Base-by-base conservation (phyloP, 2,113 vertebrate species). In the Nansenia antarctica region DNA sequence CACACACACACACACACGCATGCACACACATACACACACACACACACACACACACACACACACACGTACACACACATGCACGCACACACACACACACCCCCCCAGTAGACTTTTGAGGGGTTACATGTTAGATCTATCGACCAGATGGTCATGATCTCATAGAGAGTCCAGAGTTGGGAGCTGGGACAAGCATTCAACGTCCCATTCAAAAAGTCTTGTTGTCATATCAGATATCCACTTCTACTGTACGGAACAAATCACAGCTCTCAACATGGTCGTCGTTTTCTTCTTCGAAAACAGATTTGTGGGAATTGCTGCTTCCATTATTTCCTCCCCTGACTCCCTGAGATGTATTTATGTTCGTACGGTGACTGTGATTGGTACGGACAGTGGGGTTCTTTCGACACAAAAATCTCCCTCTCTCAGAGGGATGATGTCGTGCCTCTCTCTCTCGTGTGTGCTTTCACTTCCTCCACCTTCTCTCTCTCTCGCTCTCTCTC, bases 111-210 rank as follows among this genome's bases (percentile, higher is more conserved):
- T 49, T n/a, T n/a, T n/a, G n/a, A n/a, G 45, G 1, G 14, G 45
- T 20, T 49, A 49, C 45, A n/a, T n/a, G 18, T n/a, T n/a, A n/a
- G 45, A 49, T 49, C 45, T 22, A 49, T 70, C 27, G 53, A 58
- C 53, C 55, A 59, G 35, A 26, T 35, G 8, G 45, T 14, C 45
- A 49, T n/a, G 18, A 5, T 8, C 2, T 49, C 6, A n/a, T 20
- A 14, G 9, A n/a, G 15, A 14, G 11, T 49, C 18, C 0, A 7
- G 7, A 1, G n/a, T 49, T 49, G 45, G 18, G 5, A 14, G 45
- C 2, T 2, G n/a, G 2, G 20, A 14, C 18, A 49, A 20, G n/a
- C 15, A 20, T n/a, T n/a, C 18, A 49, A 49, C 6, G 20, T 49
- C 15, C 18, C 45, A n/a, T 49, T 22, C 45, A 22, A n/a, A n/a